Conservation (phyloP, 1,140 invertebrate genomes). For the Halictus rubicundus region DNA sequence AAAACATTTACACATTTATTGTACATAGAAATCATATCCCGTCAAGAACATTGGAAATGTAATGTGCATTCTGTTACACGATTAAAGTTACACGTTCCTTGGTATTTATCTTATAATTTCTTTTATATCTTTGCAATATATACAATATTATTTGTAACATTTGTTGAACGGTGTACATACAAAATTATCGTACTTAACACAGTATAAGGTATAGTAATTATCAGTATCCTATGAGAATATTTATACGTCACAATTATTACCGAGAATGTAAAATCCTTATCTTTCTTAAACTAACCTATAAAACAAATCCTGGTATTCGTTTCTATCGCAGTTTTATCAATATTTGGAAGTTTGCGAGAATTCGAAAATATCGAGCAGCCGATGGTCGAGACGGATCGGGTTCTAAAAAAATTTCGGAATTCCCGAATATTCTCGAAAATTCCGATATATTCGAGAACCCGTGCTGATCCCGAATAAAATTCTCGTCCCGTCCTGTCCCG, state of each 20-base stretch:
- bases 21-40: background rate
- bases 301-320: background rate
- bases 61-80: background rate
- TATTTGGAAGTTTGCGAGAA: background rate
- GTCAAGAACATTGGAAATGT: background rate
- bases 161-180: background rate
- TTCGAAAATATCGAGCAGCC: too few species aligned
- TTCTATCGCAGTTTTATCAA: background rate
- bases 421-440: too few species aligned
- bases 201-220: background rate
- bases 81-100: background rate
- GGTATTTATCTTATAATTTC: background rate
- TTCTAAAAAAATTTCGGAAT: too few species aligned
- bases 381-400: too few species aligned
- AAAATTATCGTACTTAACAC: conserved; percentile 3
- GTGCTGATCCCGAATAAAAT: too few species aligned
- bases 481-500: too few species aligned
- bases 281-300: background rate
- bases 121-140: background rate
- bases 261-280: background rate
- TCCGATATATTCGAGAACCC: too few species aligned
- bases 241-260: conserved; percentile 2
- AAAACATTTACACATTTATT: background rate
- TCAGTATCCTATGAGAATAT: conserved; percentile 8
- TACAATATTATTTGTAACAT: background rate